Conservation (phyloP, 1,140 invertebrate species). For the Pseudomyrmex gracilis region DNA sequence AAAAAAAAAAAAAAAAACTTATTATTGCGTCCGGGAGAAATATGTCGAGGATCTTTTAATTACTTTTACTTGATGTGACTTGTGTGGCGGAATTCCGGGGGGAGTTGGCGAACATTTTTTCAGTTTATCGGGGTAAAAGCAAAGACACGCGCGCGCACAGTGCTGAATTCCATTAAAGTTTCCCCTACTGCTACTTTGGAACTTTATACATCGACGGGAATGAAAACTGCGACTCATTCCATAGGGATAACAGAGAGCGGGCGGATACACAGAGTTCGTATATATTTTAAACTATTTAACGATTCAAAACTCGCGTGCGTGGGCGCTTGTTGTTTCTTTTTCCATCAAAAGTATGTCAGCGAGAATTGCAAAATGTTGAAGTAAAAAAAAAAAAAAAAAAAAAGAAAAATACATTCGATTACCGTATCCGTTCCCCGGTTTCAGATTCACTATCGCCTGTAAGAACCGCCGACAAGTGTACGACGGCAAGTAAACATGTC, state of each 20-base stretch:
- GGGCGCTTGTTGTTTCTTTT: too few species aligned
- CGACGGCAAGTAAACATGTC: slow-evolving; percentile 16
- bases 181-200: slow-evolving; percentile 36
- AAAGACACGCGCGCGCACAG: neutral
- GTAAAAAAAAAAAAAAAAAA: neutral
- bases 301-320: slow-evolving; percentile 1
- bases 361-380: neutral
- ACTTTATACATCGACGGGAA: slow-evolving; percentile 20
- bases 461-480: neutral
- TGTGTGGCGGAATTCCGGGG: neutral
- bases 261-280: neutral
- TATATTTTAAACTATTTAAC: slow-evolving; percentile 49
- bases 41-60: slow-evolving; percentile 12
- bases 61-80: slow-evolving; percentile 2
- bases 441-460: neutral
- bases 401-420: neutral
- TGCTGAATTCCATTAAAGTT: slow-evolving; percentile 54
- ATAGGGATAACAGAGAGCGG: neutral
- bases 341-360: neutral
- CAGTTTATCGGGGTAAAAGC: slow-evolving; percentile 7
- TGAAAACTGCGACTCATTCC: slow-evolving; percentile 34
- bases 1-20: neutral
- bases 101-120: slow-evolving; percentile 14
- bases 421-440: neutral
- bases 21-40: neutral